phyloP scores from a whole-genome alignment of 2,797 vertebrate genomes.

The Pangasius macronema region DNA sequence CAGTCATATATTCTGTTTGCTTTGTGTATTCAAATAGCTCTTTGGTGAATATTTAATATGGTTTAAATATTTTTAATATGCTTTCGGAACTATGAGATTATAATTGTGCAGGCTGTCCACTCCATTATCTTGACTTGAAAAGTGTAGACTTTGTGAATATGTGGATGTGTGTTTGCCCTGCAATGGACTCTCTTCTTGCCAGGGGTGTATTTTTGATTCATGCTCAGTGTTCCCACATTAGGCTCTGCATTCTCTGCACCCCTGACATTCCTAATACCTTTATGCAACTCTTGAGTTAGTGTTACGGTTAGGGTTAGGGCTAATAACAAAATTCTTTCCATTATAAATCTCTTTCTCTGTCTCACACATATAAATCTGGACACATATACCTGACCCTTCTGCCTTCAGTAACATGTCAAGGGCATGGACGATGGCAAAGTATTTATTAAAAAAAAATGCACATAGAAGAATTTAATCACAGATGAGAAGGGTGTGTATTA shows the following conservation, averaged over 20 bases:
- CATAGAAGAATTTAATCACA: conserved; percentile 82
- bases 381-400: neutral
- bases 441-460: conserved; percentile 77
- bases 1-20: neutral
- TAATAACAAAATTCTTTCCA: neutral
- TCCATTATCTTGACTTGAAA: neutral
- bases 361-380: neutral
- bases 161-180: neutral
- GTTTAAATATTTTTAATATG: neutral
- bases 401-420: conserved; percentile 47
- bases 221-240: neutral
- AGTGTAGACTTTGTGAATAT: neutral
- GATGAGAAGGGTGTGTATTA: conserved; percentile 79
- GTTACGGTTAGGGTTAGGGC: neutral
- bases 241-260: neutral
- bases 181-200: neutral
- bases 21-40: neutral
- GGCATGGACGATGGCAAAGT: conserved; percentile 50
- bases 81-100: neutral
- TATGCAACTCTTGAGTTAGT: neutral
- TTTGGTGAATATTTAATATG: neutral
- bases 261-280: neutral
- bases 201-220: neutral
- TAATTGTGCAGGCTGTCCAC: neutral
- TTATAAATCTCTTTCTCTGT: neutral